Evolutionary conservation across 2,113 vertebrate genomes (phyloP), one percentile per base, ranked within the genome.

Genomic region (Corapipo altera): DNA sequence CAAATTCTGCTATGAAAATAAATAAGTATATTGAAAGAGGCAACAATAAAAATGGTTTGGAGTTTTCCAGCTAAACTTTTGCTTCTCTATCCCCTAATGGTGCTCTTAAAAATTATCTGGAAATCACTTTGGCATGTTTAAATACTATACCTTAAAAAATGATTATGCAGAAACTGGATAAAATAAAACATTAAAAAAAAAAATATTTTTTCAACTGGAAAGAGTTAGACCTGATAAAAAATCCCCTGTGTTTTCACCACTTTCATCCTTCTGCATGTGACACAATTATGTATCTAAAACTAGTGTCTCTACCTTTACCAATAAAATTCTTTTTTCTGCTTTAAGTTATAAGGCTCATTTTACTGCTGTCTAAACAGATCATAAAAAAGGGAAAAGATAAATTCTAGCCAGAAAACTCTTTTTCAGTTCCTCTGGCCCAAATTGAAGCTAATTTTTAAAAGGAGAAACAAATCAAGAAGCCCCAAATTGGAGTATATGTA

Each of bases 341-440:
- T 86, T 95, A 64, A 95, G 82, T 84, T 7, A 49, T 43, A 62
- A 88, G 58, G 19, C 37, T 78, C 26, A 67, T 78, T 97, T 97
- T 96, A 95, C 85, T 94, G 71, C 85, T 96, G 55, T 81, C 67
- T 95, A 96, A 97, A 95, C 49, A 97, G 79, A 59, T 32, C 44
- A 80, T 95, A 78, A 81, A 92, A 95, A 95, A 80, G 78, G 24
- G 28, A 83, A 96, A 92, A 87, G 22, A 81, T 83, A 86, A 89
- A 84, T 88, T 82, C 51, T 89, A 93, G n/a, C 43, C 69, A 67
- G 51, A 89, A 88, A 44, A 30, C 5, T 83, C 43, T 51, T 66
- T 59, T 70, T 33, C 54, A 93, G 73, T 72, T 96, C 67, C 79
- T 72, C 72, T 37, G 83, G 74, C 59, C 71, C 93, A 97, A 96